These are phyloP conservation scores for Atrichornis clamosus DNA, from an alignment of 2,113 vertebrate genomes.

Conservation along the genomic window DNA sequence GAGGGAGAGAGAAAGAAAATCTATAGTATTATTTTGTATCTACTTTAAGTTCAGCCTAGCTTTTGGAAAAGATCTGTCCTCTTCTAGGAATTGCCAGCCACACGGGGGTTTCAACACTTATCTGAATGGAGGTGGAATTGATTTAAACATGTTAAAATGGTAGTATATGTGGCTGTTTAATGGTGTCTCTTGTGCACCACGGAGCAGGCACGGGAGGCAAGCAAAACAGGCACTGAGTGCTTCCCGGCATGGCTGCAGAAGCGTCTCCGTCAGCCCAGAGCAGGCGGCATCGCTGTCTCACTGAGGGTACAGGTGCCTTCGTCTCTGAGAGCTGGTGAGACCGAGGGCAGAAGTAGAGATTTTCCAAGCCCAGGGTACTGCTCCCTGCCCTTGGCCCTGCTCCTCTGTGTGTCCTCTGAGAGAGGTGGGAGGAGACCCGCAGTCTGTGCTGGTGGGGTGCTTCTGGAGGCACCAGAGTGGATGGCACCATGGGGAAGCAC, in stretches of 20 bases:
- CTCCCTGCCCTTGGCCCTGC: neutral
- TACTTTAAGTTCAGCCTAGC: constrained; percentile 59
- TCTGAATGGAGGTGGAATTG: constrained; percentile 56
- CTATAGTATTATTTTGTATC: constrained; percentile 61
- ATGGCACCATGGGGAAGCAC: neutral
- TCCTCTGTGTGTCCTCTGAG: neutral
- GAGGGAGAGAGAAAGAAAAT: constrained; percentile 49
- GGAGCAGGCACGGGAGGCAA: neutral
- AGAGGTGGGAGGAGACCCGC: neutral
- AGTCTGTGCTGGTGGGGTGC: accelerated
- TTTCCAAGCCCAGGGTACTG: accelerated
- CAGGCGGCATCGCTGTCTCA: neutral
- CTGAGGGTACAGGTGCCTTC: neutral
- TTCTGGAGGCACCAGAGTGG: neutral
- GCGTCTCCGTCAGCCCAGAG: neutral
- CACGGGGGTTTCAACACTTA: constrained; percentile 46
- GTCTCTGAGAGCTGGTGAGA: neutral
- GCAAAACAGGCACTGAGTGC: neutral
- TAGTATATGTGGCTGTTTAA: constrained; percentile 38
- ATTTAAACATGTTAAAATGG: constrained; percentile 50
- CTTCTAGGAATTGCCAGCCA: constrained; percentile 57
- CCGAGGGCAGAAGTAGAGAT: neutral
- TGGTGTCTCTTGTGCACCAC: neutral
- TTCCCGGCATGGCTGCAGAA: neutral
- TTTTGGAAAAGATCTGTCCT: constrained; percentile 58